Percentiles rank a stretch among this genome's conserved stretches.
phyloP scores from a whole-genome alignment of 2,113 vertebrate genomes.

The Ceyx margarethae region DNA sequence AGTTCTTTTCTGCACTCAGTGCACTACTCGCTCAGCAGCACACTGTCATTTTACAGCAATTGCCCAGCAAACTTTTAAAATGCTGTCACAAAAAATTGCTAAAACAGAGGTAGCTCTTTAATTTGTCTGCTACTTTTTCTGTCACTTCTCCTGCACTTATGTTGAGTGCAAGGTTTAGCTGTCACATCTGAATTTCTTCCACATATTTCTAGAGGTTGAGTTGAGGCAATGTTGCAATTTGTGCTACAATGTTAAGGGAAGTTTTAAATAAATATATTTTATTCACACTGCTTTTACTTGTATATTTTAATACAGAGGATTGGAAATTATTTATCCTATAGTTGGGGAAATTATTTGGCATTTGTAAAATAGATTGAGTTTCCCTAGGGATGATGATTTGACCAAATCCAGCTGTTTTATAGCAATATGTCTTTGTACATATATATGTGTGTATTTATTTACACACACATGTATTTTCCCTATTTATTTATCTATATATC shows the following conservation, averaged over 20 bases:
- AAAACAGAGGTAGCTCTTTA: slow-evolving; percentile 74
- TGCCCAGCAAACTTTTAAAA: slow-evolving; percentile 72
- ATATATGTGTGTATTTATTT: background rate
- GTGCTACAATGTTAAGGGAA: slow-evolving; percentile 9
- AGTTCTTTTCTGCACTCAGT: slow-evolving; percentile 56
- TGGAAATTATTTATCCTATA: background rate
- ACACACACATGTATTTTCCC: background rate
- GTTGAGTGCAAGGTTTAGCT: slow-evolving; percentile 57
- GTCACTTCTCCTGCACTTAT: slow-evolving; percentile 68
- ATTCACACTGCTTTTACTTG: background rate
- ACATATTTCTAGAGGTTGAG: background rate
- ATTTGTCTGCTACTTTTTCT: slow-evolving; percentile 75
- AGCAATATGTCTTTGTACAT: background rate
- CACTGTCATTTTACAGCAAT: slow-evolving; percentile 69
- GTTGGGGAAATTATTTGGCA: background rate
- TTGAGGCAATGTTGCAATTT: slow-evolving; percentile 17
- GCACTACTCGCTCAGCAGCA: slow-evolving; percentile 50
- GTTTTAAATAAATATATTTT: slow-evolving; percentile 8
- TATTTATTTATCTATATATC: background rate
- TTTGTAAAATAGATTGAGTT: background rate
- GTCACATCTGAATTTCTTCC: slow-evolving; percentile 60
- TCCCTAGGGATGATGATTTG: background rate
- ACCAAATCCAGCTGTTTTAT: background rate
- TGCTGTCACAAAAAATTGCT: slow-evolving; percentile 76
- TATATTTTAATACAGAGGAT: background rate